These are phyloP conservation scores for Gephyroberyx darwinii DNA, from an alignment of 2,797 vertebrate genomes.

Conservation along the genomic window DNA sequence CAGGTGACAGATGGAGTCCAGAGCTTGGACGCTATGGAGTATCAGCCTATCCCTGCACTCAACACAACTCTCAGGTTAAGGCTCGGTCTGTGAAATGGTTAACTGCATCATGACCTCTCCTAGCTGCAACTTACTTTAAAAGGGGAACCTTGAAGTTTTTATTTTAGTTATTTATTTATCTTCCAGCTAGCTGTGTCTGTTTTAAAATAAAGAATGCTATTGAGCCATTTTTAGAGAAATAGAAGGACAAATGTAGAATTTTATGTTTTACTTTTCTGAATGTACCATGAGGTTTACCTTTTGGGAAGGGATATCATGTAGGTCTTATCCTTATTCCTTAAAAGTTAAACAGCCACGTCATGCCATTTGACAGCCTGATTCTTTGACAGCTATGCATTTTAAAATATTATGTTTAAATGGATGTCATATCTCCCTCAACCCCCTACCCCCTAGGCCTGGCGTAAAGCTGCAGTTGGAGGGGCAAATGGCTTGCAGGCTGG, in stretches of 20 bases:
- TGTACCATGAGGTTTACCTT: background rate
- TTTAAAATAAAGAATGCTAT: background rate
- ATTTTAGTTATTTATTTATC: background rate
- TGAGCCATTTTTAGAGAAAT: no score
- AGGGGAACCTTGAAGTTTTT: no score
- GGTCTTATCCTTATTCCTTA: background rate
- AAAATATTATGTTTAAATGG: background rate
- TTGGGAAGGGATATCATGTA: background rate
- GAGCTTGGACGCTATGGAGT: constrained; percentile 94
- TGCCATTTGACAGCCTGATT: background rate
- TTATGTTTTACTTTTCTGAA: background rate
- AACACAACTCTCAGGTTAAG: constrained; percentile 79
- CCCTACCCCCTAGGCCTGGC: constrained; percentile 80
- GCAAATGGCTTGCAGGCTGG: constrained; percentile 86
- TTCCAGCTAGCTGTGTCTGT: background rate
- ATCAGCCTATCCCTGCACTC: constrained; percentile 86
- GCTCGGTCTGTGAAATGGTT: constrained; percentile 2
- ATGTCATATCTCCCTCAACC: background rate
- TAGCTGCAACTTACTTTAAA: background rate
- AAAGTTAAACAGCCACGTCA: background rate
- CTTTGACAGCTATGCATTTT: background rate
- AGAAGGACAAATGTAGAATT: background rate
- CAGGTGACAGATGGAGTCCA: constrained; percentile 93
- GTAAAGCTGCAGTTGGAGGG: constrained; percentile 92
- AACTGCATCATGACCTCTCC: background rate